Evolutionary conservation across 1,140 invertebrate genomes (phyloP).

Genomic region (Pachypeltis micranthus): DNA sequence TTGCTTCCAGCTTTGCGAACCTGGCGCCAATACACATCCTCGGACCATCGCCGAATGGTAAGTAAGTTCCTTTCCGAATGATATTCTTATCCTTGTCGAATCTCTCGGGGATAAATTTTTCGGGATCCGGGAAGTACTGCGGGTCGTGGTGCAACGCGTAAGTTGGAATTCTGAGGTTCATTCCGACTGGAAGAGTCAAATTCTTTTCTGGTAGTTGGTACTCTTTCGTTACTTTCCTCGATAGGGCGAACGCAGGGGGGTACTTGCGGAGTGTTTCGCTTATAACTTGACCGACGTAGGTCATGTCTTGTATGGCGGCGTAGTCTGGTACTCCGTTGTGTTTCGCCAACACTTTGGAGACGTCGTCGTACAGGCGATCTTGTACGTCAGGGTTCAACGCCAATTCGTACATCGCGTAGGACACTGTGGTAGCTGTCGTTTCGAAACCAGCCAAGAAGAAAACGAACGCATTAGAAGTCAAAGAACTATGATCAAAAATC

Average conservation of each 20-base stretch:
- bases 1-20: conserved; percentile 1
- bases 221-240: conserved; percentile 17
- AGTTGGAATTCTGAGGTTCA: conserved; percentile 43
- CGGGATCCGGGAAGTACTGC: conserved; percentile 53
- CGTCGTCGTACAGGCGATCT: conserved; percentile 24
- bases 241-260: conserved; percentile 18
- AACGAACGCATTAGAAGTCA: not conserved
- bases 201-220: conserved; percentile 19
- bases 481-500: not conserved
- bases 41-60: conserved; percentile 53
- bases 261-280: conserved; percentile 33
- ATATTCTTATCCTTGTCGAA: conserved; percentile 42
- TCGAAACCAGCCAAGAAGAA: conserved; percentile 30
- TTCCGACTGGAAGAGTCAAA: conserved; percentile 37
- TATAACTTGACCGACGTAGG: conserved; percentile 41
- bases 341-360: conserved; percentile 21
- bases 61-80: conserved; percentile 35
- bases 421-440: conserved; percentile 37
- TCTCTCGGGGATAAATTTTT: conserved; percentile 58
- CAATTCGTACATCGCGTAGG: conserved; percentile 15
- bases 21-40: conserved; percentile 42
- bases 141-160: conserved; percentile 47
- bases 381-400: not conserved
- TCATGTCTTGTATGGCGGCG: conserved; percentile 37
- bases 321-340: not conserved